phyloP scores from a whole-genome alignment of 2,888 invertebrate genomes.

The Heliconius cydno region DNA sequence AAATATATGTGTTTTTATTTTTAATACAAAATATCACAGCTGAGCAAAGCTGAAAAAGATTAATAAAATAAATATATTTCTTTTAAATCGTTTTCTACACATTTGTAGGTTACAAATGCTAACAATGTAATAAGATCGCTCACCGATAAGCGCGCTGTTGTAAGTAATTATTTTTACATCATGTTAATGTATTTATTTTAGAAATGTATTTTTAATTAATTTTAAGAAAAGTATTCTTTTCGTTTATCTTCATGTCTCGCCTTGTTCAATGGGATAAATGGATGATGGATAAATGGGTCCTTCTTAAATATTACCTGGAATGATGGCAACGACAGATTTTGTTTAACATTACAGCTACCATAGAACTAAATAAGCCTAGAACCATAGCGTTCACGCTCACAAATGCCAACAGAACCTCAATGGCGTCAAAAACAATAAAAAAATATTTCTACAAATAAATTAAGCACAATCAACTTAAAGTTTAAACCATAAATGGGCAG shows the following conservation, averaged over 20 bases:
- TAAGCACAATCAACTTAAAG: neutral
- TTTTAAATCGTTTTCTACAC: neutral
- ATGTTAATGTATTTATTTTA: neutral
- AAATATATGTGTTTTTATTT: too few relatives aligned
- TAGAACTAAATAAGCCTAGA: too few relatives aligned
- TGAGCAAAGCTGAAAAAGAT: neutral
- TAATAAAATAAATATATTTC: neutral
- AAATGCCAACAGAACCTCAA: neutral
- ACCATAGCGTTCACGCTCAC: too few relatives aligned
- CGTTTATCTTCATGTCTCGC: too few relatives aligned
- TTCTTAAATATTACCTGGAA: too few relatives aligned
- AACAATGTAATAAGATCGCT: neutral
- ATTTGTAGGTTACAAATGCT: neutral
- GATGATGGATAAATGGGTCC: too few relatives aligned
- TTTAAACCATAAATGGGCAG: neutral
- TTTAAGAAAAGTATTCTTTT: neutral
- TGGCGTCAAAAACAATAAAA: neutral
- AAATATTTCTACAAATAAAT: neutral
- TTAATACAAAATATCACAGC: too few relatives aligned
- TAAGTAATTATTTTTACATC: neutral
- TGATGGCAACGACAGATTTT: too few relatives aligned
- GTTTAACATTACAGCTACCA: too few relatives aligned
- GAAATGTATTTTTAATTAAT: neutral
- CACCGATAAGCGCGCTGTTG: neutral
- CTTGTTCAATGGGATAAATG: neutral